Evolutionary conservation across 30 jellyfish, hydroid and myxozoan genomes (phyloP).

Genomic region (Rhopilema esculentum): DNA sequence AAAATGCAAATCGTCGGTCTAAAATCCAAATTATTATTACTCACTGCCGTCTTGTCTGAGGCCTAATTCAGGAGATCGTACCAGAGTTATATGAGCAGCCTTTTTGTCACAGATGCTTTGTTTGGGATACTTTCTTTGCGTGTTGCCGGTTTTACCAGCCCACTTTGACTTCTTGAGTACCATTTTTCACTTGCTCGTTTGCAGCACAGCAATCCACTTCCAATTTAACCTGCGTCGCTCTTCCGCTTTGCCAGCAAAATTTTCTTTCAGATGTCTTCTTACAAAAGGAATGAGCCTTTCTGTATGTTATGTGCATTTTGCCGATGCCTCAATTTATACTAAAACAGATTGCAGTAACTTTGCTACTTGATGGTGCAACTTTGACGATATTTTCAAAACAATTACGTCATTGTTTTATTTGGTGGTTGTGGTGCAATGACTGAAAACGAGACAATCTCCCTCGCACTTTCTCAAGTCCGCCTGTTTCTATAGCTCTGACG

Average conservation of each 20-base stretch:
- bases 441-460: slow-evolving; percentile 19
- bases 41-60: neutral
- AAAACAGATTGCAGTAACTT: neutral
- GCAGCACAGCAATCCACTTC: neutral
- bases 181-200: neutral
- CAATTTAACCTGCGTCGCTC: neutral
- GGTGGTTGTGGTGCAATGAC: slow-evolving; percentile 10
- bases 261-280: neutral
- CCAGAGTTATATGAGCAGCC: slow-evolving; percentile 6
- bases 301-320: too few species aligned
- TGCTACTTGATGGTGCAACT: slow-evolving; percentile 31
- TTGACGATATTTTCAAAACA: neutral
- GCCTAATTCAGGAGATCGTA: neutral
- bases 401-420: slow-evolving; percentile 5
- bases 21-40: neutral
- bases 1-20: too few species aligned
- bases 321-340: neutral
- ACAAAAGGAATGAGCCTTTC: neutral
- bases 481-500: too few species aligned
- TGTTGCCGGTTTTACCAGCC: slow-evolving; percentile 14
- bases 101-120: neutral
- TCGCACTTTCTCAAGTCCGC: neutral
- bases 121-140: neutral
- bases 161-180: slow-evolving; percentile 31
- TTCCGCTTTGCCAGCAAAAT: neutral